These are phyloP conservation scores for Glandiceps talaboti DNA, from an alignment of 53 echinoderm and acorn worm species.

Conservation along the genomic window DNA sequence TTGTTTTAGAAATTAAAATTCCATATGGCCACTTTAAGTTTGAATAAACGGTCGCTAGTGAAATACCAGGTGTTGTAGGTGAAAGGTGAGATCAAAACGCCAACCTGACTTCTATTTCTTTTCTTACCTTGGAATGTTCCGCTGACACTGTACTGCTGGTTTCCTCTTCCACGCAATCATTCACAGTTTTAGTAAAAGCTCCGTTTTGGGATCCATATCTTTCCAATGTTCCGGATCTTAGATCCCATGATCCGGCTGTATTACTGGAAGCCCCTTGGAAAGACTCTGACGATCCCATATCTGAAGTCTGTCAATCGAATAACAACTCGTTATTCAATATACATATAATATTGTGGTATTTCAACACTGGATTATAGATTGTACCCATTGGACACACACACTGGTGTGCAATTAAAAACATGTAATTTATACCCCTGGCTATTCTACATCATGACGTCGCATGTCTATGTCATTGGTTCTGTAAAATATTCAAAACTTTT, in stretches of 20 bases:
- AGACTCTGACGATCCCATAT: background rate
- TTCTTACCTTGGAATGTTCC: background rate
- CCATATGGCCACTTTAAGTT: too few species aligned
- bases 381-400: too few species aligned
- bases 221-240: background rate
- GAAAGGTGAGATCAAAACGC: background rate
- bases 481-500: too few species aligned
- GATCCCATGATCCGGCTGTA: background rate
- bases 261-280: background rate
- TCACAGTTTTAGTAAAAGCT: background rate
- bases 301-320: background rate
- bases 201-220: background rate
- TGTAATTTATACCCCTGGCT: too few species aligned
- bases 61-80: background rate
- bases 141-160: background rate
- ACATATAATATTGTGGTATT: too few species aligned
- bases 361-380: too few species aligned
- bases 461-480: too few species aligned
- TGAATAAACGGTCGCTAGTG: too few species aligned
- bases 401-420: too few species aligned
- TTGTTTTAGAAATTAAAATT: too few species aligned
- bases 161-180: background rate
- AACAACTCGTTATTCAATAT: too few species aligned
- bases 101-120: conserved; percentile 36
- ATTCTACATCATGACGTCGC: too few species aligned